Conservation (phyloP, 2,888 invertebrate species). For the Gastracanthus pulcherrimus region DNA sequence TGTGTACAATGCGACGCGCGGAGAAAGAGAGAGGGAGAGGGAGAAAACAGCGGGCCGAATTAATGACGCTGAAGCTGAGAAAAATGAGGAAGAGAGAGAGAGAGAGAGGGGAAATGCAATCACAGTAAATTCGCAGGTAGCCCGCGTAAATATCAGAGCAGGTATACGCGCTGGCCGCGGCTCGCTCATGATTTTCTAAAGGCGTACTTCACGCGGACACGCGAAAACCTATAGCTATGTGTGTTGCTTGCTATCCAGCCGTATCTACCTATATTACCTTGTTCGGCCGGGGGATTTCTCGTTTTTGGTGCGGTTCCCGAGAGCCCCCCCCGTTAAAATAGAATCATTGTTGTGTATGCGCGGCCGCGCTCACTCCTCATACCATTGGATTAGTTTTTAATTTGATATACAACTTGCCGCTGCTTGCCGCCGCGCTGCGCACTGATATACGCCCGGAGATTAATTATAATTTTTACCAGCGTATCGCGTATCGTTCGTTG, state of each 20-base stretch:
- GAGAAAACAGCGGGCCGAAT: not conserved
- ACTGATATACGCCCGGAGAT: constrained; percentile 68
- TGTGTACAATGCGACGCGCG: not conserved
- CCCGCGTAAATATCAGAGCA: constrained; percentile 65
- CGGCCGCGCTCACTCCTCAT: too few relatives aligned
- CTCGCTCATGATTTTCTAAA: constrained; percentile 66
- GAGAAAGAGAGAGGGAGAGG: not conserved
- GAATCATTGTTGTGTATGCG: constrained; percentile 6
- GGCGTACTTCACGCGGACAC: constrained; percentile 22
- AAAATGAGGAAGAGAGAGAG: constrained; percentile 52
- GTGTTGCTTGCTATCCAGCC: not conserved
- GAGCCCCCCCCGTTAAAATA: not conserved
- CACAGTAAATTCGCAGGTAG: constrained; percentile 68
- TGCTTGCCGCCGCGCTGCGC: not conserved
- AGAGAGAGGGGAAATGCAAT: constrained; percentile 63
- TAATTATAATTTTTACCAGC: constrained; percentile 62
- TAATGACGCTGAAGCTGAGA: not conserved
- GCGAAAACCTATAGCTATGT: too few relatives aligned
- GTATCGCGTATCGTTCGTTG: not conserved
- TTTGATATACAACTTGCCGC: constrained; percentile 60
- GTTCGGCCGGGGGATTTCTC: constrained; percentile 19
- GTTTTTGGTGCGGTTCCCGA: constrained; percentile 9
- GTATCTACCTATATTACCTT: constrained; percentile 28
- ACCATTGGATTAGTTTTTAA: constrained; percentile 74
- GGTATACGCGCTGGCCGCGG: constrained; percentile 48